These are phyloP conservation scores for Chrosomus eos DNA, from an alignment of 2,797 vertebrate genomes.

Conservation along the genomic window DNA sequence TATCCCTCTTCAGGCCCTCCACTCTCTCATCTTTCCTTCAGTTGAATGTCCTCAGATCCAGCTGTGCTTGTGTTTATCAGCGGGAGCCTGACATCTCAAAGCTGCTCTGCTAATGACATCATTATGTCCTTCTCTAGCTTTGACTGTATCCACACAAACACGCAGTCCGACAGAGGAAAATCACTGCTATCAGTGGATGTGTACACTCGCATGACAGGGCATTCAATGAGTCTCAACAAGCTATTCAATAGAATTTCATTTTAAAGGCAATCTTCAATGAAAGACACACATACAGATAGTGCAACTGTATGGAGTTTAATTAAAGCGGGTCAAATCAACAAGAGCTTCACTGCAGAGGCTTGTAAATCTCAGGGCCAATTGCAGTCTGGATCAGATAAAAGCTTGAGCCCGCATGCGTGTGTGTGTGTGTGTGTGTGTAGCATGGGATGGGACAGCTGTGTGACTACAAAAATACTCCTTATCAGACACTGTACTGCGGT, in stretches of 20 bases:
- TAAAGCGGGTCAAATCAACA: conserved; percentile 33
- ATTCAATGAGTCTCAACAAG: conserved; percentile 29
- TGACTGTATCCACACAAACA: conserved; percentile 72
- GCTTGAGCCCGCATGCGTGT: background rate
- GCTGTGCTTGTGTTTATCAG: conserved; percentile 68
- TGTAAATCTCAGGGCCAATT: conserved; percentile 38
- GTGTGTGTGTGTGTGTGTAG: conserved; percentile 6
- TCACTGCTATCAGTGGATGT: conserved; percentile 30
- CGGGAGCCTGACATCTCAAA: conserved; percentile 67
- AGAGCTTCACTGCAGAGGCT: conserved; percentile 20
- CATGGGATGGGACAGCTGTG: conserved; percentile 22
- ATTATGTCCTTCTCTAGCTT: conserved; percentile 78
- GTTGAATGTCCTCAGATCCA: conserved; percentile 40
- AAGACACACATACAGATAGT: background rate
- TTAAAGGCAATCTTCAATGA: background rate
- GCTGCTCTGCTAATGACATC: conserved; percentile 73
- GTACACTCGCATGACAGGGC: conserved; percentile 23
- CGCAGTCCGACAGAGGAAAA: conserved; percentile 29
- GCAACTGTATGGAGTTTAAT: conserved; percentile 30
- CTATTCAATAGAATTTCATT: conserved; percentile 28
- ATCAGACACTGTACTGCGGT: conserved; percentile 33
- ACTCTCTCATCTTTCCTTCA: conserved; percentile 3
- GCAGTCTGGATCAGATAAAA: conserved; percentile 76
- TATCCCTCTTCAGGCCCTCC: conserved; percentile 13
- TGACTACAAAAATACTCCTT: conserved; percentile 23